Evolutionary conservation across 2,113 vertebrate species (phyloP).

Genomic region (Saimiri boliviensis): DNA sequence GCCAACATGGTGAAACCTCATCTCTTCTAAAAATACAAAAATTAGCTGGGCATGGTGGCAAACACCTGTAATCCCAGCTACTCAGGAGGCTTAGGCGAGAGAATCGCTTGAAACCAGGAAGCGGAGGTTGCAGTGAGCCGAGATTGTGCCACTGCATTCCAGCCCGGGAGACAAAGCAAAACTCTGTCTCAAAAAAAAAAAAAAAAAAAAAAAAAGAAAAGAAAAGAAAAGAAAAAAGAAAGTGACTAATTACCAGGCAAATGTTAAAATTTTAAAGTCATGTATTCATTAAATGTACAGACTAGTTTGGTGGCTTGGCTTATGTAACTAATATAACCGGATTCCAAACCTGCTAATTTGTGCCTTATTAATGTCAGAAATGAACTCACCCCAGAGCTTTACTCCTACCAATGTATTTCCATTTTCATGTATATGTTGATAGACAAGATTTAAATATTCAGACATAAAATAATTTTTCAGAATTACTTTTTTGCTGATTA

Average conservation of each 20-base stretch:
- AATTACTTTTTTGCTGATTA: not conserved
- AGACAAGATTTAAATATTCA: not conserved
- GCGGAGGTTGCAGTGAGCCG: no score
- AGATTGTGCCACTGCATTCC: no score
- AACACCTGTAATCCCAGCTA: no score
- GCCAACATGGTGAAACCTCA: no score
- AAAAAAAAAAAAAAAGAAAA: no score
- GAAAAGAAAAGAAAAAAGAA: not conserved
- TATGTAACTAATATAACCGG: not conserved
- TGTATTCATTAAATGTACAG: not conserved
- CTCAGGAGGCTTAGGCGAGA: no score
- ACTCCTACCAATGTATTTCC: not conserved
- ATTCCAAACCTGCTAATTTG: not conserved
- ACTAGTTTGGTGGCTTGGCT: not conserved
- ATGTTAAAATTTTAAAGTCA: not conserved
- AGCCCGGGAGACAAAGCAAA: no score
- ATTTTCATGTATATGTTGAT: not conserved
- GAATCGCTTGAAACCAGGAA: no score
- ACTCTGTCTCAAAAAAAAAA: no score
- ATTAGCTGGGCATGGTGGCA: no score
- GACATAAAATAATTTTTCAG: not conserved
- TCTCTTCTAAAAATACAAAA: no score
- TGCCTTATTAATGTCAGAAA: not conserved
- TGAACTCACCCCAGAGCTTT: not conserved
- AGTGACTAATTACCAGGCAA: not conserved